Conservation (phyloP, 2,113 vertebrate species). For the Centrocercus urophasianus region DNA sequence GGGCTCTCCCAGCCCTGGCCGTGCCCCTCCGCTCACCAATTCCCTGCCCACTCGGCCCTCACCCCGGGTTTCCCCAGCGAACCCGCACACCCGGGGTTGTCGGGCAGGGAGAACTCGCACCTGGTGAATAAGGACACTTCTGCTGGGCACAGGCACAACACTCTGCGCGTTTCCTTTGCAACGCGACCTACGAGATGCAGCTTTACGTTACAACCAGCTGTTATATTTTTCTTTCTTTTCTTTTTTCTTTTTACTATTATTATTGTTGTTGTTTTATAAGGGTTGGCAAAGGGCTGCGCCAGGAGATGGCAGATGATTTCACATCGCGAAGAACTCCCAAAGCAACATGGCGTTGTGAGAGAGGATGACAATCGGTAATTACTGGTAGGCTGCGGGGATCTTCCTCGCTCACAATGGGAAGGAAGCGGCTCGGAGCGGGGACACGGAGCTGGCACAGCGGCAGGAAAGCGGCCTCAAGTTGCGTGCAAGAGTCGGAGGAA, state of each 20-base stretch:
- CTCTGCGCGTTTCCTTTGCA: neutral
- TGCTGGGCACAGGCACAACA: neutral
- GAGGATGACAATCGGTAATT: slow-evolving; percentile 76
- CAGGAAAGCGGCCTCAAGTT: slow-evolving; percentile 6
- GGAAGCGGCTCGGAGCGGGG: neutral
- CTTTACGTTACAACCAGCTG: slow-evolving; percentile 61
- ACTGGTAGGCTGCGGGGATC: slow-evolving; percentile 63
- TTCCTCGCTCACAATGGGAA: slow-evolving; percentile 39
- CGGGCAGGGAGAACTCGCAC: neutral
- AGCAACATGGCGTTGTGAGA: slow-evolving; percentile 74
- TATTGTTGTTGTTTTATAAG: neutral
- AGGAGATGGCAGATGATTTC: slow-evolving; percentile 56
- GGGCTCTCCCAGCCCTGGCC: neutral
- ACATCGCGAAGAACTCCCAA: slow-evolving; percentile 67
- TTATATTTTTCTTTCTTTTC: neutral
- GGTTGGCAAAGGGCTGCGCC: neutral
- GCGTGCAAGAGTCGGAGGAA: neutral
- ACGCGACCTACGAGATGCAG: slow-evolving; percentile 47
- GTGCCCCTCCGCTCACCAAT: fast-evolving
- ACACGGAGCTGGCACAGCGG: neutral
- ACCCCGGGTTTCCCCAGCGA: neutral
- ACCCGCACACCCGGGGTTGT: neutral
- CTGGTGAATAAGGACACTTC: neutral
- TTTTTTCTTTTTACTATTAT: neutral
- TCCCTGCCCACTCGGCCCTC: neutral